Evolutionary conservation across 2,797 vertebrate genomes (phyloP), one percentile per base, ranked within the genome.

Genomic region (Enteromius paludinosus): DNA sequence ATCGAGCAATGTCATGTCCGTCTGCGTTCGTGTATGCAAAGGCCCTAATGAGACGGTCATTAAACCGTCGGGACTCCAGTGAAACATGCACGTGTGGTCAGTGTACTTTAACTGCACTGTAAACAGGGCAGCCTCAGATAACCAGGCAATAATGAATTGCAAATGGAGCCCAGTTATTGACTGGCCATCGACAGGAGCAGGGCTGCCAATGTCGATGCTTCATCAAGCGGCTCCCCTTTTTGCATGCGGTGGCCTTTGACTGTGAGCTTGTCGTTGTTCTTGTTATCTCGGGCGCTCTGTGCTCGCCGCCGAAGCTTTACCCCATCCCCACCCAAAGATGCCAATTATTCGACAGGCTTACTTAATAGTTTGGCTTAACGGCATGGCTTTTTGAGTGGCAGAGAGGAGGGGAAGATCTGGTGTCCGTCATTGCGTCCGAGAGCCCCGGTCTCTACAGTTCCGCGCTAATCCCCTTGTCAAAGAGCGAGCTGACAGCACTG

Each of bases 121-220:
- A 95, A 94, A 94, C 92, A 93, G 90, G 92, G 90, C 90, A 83
- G 84, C 90, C 90, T 93, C 93, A 85, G 93, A 96, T 90, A 84
- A 96, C 90, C 90, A 91, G 93, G 93, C 84, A 92, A 95, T 93
- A 95, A 96, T 92, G 94, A 97, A 96, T 96, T 95, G 96, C 94
- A 94, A 94, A 96, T 95, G 93, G 89, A 86, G 91, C 87, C 85
- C 49, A 62, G 88, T 90, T 95, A 96, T 96, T 82, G 96, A 97
- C 94, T 93, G 2, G 85, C 82, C 90, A 93, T 95, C 94, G 94
- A 94, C 95, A 93, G 92, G 72, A 54, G 79, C 33, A 54, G 68
- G 90, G 88, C 89, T 91, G 92, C 90, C 90, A 87, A 90, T 90
- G 93, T 94, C 92, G 89, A 95, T 94, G 93, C 93, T 93, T 93